Conservation (phyloP, 2,888 invertebrate genomes). For the Cosmorhoe ocellata region DNA sequence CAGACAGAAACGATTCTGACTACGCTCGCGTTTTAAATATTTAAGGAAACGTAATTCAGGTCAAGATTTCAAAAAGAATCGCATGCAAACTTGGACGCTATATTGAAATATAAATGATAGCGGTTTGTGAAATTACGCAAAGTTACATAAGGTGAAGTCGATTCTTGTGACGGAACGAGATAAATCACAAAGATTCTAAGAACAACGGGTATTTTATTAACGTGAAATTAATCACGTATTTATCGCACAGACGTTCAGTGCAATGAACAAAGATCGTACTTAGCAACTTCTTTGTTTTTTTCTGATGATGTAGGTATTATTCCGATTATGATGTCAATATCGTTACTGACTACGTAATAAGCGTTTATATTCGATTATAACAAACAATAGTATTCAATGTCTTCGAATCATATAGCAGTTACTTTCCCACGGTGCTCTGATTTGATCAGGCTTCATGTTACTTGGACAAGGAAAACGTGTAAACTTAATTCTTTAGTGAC, state of each 20-base stretch:
- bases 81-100: slow-evolving; percentile 19
- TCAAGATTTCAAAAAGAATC: slow-evolving; percentile 20
- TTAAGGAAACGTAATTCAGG: slow-evolving; percentile 24
- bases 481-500: slow-evolving; percentile 1
- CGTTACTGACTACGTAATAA: slow-evolving; percentile 10
- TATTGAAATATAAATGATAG: slow-evolving; percentile 23
- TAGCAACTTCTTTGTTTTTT: slow-evolving; percentile 32
- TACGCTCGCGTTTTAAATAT: slow-evolving; percentile 16
- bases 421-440: slow-evolving; percentile 19
- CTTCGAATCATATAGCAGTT: slow-evolving; percentile 5
- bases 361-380: slow-evolving; percentile 14
- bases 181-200: slow-evolving; percentile 19
- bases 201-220: slow-evolving; percentile 27
- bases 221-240: slow-evolving; percentile 34
- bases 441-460: slow-evolving; percentile 10
- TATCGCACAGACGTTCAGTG: slow-evolving; percentile 20
- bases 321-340: slow-evolving; percentile 19
- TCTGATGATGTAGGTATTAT: slow-evolving; percentile 26
- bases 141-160: slow-evolving; percentile 22
- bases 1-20: too few species aligned
- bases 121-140: slow-evolving; percentile 27
- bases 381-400: slow-evolving; percentile 12
- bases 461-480: slow-evolving; percentile 4
- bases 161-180: slow-evolving; percentile 21
- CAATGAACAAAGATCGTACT: slow-evolving; percentile 33